Conservation (phyloP, 92 coral and sea anemone species). For the Porites cylindrica region DNA sequence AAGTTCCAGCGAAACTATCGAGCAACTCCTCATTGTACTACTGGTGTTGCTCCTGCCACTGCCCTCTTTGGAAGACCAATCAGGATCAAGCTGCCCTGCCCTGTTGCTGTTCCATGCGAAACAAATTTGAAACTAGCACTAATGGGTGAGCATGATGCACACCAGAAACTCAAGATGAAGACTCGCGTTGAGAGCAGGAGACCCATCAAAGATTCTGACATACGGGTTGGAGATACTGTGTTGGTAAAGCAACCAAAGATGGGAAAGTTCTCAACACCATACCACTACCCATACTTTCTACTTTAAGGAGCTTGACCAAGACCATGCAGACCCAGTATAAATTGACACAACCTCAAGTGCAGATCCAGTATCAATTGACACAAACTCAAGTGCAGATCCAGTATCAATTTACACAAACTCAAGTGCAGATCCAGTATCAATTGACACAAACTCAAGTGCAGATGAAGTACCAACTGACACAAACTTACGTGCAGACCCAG, state of each 20-base stretch:
- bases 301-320: constrained; percentile 25
- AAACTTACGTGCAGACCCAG: no score
- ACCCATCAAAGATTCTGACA: neutral
- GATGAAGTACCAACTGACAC: no score
- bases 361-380: no score
- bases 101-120: neutral
- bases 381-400: no score
- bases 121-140: neutral
- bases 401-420: no score
- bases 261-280: constrained; percentile 22
- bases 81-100: constrained; percentile 12
- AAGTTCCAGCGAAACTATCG: constrained; percentile 45
- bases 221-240: no score
- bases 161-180: constrained; percentile 45
- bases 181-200: constrained; percentile 11
- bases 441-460: no score
- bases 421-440: neutral
- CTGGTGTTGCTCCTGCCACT: constrained; percentile 66
- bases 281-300: no score
- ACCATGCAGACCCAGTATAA: neutral
- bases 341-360: no score
- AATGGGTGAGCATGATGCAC: neutral
- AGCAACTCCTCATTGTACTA: constrained; percentile 74
- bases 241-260: neutral
- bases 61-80: constrained; percentile 28